A percentile compares a stretch with the other conserved stretches of the same genome.
Conservation (phyloP, 2,888 invertebrate genomes). For the Laothoe populi region DNA sequence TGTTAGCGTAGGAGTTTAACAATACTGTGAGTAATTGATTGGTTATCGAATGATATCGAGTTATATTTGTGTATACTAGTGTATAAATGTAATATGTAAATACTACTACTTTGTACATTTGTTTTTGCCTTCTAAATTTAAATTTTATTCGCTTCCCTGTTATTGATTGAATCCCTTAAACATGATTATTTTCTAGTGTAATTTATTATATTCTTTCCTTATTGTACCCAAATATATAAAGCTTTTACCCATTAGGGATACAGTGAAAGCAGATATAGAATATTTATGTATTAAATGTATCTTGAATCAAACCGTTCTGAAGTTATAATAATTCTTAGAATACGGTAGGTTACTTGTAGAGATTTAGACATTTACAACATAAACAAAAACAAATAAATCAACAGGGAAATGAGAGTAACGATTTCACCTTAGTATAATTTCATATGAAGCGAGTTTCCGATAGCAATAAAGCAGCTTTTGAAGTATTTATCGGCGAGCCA, state of each 20-base stretch:
- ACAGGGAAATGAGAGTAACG: constrained; percentile 45
- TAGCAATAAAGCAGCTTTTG: constrained; percentile 44
- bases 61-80: background rate
- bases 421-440: constrained; percentile 48
- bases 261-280: background rate
- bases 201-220: background rate
- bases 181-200: background rate
- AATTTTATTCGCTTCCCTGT: background rate
- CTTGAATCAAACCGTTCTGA: background rate
- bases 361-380: constrained; percentile 25
- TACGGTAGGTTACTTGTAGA: background rate
- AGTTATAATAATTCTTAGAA: background rate
- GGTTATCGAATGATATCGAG: background rate
- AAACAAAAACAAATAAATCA: constrained; percentile 40
- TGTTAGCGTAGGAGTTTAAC: background rate
- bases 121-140: background rate
- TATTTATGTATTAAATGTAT: background rate
- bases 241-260: background rate
- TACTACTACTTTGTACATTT: background rate
- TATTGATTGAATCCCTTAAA: background rate
- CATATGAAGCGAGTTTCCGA: constrained; percentile 42
- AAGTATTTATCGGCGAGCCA: constrained; percentile 47
- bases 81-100: too few species aligned
- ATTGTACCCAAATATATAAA: background rate
- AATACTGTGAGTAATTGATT: background rate